These are phyloP conservation scores for Paraescarpia echinospica DNA, from an alignment of 1,140 invertebrate genomes.

Conservation along the genomic window DNA sequence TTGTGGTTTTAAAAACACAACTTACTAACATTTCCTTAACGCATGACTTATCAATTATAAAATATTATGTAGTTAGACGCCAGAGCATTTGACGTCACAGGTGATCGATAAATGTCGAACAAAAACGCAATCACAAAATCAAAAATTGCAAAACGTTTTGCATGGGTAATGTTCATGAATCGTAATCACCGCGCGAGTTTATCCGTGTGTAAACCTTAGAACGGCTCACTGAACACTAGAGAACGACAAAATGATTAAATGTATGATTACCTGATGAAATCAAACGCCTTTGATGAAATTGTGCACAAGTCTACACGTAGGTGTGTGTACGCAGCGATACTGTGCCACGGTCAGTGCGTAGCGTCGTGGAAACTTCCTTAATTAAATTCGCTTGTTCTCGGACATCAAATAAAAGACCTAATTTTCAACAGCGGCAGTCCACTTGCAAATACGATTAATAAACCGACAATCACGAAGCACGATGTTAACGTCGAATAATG, in stretches of 20 bases:
- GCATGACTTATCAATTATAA: not conserved
- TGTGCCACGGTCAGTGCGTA: not conserved
- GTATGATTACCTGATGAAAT: slow-evolving; percentile 1
- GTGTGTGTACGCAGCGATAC: not conserved
- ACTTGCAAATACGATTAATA: not conserved
- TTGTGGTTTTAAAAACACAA: too few relatives aligned
- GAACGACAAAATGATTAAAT: slow-evolving; percentile 1
- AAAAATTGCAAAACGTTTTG: not conserved
- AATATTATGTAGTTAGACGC: not conserved
- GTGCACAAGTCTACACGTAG: not conserved
- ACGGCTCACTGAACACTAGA: not conserved
- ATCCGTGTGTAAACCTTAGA: not conserved
- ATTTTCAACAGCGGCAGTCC: not conserved
- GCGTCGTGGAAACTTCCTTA: not conserved
- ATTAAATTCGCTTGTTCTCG: not conserved
- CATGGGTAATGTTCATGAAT: not conserved
- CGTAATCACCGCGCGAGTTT: not conserved
- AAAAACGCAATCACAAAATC: not conserved
- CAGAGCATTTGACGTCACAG: not conserved
- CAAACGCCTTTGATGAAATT: not conserved
- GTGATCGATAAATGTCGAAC: not conserved
- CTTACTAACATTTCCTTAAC: not conserved
- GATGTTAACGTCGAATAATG: not conserved
- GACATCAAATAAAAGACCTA: slow-evolving; percentile 1
- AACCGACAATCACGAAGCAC: not conserved